Evolutionary conservation across 2,888 invertebrate genomes (phyloP), one percentile per base, ranked within the genome.

Genomic region (Lepidocyrtoides sp.): DNA sequence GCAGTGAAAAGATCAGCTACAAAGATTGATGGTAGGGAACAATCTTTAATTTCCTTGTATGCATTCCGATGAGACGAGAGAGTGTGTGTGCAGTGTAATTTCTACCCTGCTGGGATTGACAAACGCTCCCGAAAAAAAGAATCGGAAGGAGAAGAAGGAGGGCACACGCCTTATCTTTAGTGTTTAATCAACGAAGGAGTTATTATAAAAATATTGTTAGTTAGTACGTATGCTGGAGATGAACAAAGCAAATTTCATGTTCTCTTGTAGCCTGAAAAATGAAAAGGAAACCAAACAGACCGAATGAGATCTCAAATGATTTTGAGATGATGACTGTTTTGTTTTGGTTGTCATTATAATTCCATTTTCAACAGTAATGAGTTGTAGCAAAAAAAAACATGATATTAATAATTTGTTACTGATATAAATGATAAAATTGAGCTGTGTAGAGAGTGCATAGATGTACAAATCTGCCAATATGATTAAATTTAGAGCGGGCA

Each of bases 91-190:
- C 10, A 54, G 72, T 54, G 51, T 54, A 82, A 89, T 89, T 89
- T 89, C 72, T 44, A 10, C 36, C 90, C 84, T 79, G 85, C 90
- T 90, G 90, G 12, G 84, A 20, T 57, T 48, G 36, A 90, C 79
- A 90, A 90, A 90, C 77, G 84, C 79, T 85, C 17, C 82, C 36
- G 84, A 88, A 79, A 87, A n/a, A 66, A 60, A 26, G 23, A 57
- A 17, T 69, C 36, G 41, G 54, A 36, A 77, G 41, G 14, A 60
- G 72, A 44, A 41, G 77, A 72, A 72, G 36, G 66, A 32, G 66
- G 85, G 90, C 90, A 85, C 90, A 85, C 90, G 90, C 85, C 83
- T 84, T 90, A 84, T 85, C 79, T 63, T 79, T 66, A 79, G 84
- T 66, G 26, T 83, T 89, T 83, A 17, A 75, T 89, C 77, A 41